These are phyloP conservation scores for Nanorana parkeri DNA, from an alignment of 2,113 vertebrate genomes.

Conservation along the genomic window DNA sequence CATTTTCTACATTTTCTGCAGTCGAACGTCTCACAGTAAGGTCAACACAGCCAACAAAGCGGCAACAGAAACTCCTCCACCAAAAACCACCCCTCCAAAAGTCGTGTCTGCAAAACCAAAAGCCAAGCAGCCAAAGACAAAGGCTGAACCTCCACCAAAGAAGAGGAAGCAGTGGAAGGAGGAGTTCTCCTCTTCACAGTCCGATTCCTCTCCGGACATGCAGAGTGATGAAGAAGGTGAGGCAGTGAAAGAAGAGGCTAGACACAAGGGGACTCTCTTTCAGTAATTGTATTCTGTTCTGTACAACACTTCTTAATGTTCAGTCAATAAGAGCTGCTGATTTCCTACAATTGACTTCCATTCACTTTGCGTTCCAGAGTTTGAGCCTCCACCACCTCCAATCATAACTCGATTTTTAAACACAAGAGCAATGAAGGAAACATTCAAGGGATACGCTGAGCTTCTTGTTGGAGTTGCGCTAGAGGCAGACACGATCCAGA, in stretches of 20 bases:
- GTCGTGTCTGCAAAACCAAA: conserved; percentile 79
- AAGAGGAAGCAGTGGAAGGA: conserved; percentile 98
- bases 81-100: conserved; percentile 80
- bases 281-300: not conserved
- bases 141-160: conserved; percentile 95
- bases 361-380: conserved; percentile 71
- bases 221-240: conserved; percentile 87
- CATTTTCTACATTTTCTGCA: not conserved
- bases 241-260: conserved; percentile 1
- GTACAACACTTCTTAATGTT: too few relatives aligned
- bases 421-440: conserved; percentile 96
- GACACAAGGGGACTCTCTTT: not conserved
- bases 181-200: conserved; percentile 83
- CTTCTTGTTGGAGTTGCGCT: conserved; percentile 90
- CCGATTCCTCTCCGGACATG: conserved; percentile 86
- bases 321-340: not conserved
- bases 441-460: conserved; percentile 95
- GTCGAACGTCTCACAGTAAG: conserved; percentile 71
- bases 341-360: not conserved
- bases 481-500: conserved; percentile 88
- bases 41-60: conserved; percentile 73
- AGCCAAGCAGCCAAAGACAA: conserved; percentile 86
- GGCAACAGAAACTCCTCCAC: conserved; percentile 66
- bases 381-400: conserved; percentile 78
- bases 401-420: conserved; percentile 89